phyloP scores from a whole-genome alignment of 2,797 vertebrate genomes.

The Phalloptychus januarius region DNA sequence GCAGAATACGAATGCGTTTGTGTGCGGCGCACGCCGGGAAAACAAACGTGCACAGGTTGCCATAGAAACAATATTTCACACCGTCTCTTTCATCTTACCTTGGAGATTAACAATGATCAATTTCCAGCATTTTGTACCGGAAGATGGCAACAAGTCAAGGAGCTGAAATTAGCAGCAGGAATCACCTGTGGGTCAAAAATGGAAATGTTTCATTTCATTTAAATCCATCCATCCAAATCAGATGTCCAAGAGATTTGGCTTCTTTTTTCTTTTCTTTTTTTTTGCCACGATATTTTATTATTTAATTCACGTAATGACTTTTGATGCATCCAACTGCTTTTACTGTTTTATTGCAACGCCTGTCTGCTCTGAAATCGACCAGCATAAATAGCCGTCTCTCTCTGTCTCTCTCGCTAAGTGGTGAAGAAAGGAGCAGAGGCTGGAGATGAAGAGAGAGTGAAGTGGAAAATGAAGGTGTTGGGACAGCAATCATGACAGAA shows the following conservation, averaged over 20 bases:
- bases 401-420: constrained; percentile 9
- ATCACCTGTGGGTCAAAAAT: neutral
- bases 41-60: constrained; percentile 49
- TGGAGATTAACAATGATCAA: constrained; percentile 18
- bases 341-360: constrained; percentile 22
- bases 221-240: neutral
- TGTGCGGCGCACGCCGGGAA: constrained; percentile 39
- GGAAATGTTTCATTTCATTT: neutral
- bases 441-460: constrained; percentile 31
- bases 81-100: constrained; percentile 42
- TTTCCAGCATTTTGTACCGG: neutral
- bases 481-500: constrained; percentile 53
- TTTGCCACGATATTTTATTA: neutral
- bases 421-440: constrained; percentile 1
- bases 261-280: no score
- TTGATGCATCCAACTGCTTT: constrained; percentile 3
- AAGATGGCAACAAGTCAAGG: neutral
- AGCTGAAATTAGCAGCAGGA: neutral
- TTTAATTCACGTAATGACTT: constrained; percentile 5
- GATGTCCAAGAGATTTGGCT: neutral
- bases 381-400: constrained; percentile 30
- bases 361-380: constrained; percentile 23
- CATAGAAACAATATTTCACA: constrained; percentile 65
- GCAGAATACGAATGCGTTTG: constrained; percentile 11
- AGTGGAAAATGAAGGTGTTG: constrained; percentile 53